A percentile compares a stretch with the other conserved stretches of the same genome.
phyloP scores from a whole-genome alignment of 2,113 vertebrate species.

The Centropus bengalensis region DNA sequence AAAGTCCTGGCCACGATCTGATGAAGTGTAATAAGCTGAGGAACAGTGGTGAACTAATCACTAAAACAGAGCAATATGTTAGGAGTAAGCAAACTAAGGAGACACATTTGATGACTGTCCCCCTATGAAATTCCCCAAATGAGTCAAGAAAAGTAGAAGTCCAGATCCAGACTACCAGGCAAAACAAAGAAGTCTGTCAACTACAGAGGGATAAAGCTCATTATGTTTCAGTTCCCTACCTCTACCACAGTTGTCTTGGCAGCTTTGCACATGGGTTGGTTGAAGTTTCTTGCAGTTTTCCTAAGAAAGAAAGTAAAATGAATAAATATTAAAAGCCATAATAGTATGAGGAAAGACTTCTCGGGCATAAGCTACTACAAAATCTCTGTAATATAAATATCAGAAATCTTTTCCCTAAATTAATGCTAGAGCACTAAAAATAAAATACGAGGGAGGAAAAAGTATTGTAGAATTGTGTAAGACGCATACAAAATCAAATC shows the following conservation, averaged over 20 bases:
- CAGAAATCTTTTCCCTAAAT: neutral
- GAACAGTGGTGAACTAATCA: neutral
- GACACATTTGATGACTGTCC: neutral
- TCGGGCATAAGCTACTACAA: neutral
- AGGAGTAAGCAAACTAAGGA: neutral
- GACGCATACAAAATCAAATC: neutral
- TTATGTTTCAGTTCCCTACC: constrained; percentile 74
- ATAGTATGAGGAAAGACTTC: neutral
- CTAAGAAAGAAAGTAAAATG: constrained; percentile 59
- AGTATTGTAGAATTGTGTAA: neutral
- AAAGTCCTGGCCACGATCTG: neutral
- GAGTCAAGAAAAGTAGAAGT: neutral
- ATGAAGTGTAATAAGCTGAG: neutral
- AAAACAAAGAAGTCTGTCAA: neutral
- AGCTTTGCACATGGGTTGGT: constrained; percentile 98
- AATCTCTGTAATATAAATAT: neutral
- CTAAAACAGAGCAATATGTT: neutral
- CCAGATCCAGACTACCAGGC: neutral
- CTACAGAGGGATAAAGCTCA: neutral
- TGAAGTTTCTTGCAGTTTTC: constrained; percentile 97
- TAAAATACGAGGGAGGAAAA: neutral
- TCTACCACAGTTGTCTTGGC: constrained; percentile 92
- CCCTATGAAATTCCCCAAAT: neutral
- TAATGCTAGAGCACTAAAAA: neutral
- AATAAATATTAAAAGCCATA: neutral